Evolutionary conservation across 1,140 invertebrate species (phyloP).

Genomic region (Bombus breviceps): DNA sequence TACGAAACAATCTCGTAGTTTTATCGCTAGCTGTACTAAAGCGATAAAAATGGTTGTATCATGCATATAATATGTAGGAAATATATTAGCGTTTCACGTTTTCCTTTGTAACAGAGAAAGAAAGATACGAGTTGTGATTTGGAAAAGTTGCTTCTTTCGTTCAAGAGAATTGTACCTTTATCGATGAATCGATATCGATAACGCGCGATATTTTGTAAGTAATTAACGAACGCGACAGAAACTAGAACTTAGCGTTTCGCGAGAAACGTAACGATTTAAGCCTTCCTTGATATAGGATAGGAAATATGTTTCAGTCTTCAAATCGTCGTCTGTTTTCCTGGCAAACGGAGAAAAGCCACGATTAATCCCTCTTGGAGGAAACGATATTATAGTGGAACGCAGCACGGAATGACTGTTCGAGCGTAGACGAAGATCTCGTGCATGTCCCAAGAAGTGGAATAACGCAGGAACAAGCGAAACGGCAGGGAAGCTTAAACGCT

Average conservation of each 20-base stretch:
- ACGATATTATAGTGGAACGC: not conserved
- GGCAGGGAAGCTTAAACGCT: not conserved
- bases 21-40: not conserved
- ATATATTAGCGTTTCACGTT: not conserved
- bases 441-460: not conserved
- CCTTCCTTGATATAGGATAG: not conserved
- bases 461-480: not conserved
- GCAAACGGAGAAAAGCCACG: not conserved
- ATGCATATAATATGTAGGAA: too few species aligned
- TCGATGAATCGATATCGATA: not conserved
- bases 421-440: not conserved
- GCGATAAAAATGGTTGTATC: not conserved
- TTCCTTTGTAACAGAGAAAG: not conserved
- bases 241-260: not conserved
- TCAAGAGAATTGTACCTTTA: too few species aligned
- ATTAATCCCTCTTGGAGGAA: not conserved
- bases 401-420: not conserved
- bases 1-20: not conserved
- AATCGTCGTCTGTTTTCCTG: not conserved
- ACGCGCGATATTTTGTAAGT: not conserved
- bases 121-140: not conserved
- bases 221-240: not conserved
- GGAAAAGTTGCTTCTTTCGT: too few species aligned
- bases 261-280: not conserved
- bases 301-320: not conserved